Conservation (phyloP, 2,888 invertebrate genomes). For the Pachycephus smyrnensis region DNA sequence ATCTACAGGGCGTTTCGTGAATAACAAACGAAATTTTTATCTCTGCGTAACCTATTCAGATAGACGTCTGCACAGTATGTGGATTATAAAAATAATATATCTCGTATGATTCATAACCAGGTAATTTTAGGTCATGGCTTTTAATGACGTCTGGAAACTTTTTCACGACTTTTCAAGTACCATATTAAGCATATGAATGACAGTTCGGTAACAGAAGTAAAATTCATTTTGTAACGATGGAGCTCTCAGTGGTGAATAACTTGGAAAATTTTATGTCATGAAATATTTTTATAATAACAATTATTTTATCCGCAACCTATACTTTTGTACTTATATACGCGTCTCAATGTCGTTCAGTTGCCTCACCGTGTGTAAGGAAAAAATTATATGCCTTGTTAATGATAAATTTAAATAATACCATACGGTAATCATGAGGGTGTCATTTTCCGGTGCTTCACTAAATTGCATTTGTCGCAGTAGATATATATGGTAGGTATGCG, state of each 20-base stretch:
- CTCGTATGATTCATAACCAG: neutral
- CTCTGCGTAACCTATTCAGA: neutral
- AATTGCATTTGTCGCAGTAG: slow-evolving; percentile 43
- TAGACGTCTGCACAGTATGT: neutral
- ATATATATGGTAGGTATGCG: neutral
- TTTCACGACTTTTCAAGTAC: neutral
- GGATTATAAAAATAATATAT: neutral
- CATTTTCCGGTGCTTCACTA: slow-evolving; percentile 50
- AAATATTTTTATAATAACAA: neutral
- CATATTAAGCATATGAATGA: neutral
- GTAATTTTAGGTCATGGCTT: neutral
- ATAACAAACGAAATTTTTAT: neutral
- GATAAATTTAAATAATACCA: neutral
- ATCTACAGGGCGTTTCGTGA: neutral
- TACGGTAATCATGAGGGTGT: slow-evolving; percentile 21
- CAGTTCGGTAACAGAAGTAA: neutral
- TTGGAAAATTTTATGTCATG: neutral
- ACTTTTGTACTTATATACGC: neutral
- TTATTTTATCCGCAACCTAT: neutral
- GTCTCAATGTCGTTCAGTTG: neutral
- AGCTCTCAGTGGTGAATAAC: neutral
- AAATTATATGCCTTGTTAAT: neutral
- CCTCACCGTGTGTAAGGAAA: neutral
- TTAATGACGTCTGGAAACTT: neutral
- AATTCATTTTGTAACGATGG: neutral